Percentiles rank a stretch among this genome's conserved stretches.
phyloP scores from a whole-genome alignment of 2,888 invertebrate genomes.

The Limnephilus auricula region DNA sequence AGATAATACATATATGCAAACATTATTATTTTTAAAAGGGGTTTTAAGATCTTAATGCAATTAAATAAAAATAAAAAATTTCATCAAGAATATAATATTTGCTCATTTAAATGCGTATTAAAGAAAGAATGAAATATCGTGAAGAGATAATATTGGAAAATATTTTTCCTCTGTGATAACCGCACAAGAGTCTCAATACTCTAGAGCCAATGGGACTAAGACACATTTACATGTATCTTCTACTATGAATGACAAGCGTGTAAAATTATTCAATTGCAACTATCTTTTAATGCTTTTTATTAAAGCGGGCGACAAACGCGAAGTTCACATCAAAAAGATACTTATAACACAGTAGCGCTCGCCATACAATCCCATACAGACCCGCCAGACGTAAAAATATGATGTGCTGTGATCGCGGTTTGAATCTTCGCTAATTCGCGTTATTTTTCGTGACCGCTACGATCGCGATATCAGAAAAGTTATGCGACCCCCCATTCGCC shows the following conservation, averaged over 20 bases:
- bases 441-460: too few relatives aligned
- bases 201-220: neutral
- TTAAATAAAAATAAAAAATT: neutral
- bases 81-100: neutral
- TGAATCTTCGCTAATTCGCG: too few relatives aligned
- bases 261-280: neutral
- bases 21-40: neutral
- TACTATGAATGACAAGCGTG: neutral
- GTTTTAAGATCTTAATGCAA: neutral
- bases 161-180: neutral
- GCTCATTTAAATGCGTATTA: neutral
- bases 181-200: neutral
- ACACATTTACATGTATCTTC: neutral
- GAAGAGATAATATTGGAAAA: neutral
- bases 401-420: too few relatives aligned
- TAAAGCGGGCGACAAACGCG: too few relatives aligned
- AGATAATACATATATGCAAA: neutral
- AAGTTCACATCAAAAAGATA: too few relatives aligned
- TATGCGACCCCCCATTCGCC: too few relatives aligned
- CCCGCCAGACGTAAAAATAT: too few relatives aligned
- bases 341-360: too few relatives aligned
- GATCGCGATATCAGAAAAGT: too few relatives aligned
- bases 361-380: too few relatives aligned
- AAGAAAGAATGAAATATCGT: neutral
- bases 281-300: neutral